Conservation (phyloP, 1,140 invertebrate species). For the Sycobia sp. region DNA sequence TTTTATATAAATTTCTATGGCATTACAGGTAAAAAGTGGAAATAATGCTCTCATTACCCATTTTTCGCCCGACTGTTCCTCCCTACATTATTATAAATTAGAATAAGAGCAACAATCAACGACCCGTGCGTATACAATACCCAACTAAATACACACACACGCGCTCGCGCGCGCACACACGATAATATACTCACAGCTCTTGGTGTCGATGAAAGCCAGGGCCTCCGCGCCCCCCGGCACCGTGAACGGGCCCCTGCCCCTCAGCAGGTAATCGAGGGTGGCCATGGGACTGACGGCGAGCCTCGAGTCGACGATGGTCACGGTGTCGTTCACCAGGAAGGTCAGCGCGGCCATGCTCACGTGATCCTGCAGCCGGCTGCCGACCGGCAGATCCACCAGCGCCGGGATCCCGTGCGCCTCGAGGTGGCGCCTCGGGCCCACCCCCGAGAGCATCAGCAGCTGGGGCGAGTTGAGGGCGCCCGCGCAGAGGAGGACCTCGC, state of each 20-base stretch:
- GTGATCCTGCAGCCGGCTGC: conserved; percentile 66
- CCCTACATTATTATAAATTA: too few species aligned
- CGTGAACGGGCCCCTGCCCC: conserved; percentile 70
- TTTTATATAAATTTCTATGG: too few species aligned
- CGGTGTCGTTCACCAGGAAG: conserved; percentile 70
- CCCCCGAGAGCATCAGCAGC: conserved; percentile 67
- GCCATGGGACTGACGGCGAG: conserved; percentile 60
- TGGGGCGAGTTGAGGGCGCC: conserved; percentile 67
- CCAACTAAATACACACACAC: too few species aligned
- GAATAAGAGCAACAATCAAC: too few species aligned
- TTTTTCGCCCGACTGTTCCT: too few species aligned
- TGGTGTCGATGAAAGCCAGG: conserved; percentile 70
- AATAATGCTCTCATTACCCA: too few species aligned
- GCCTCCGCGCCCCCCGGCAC: conserved; percentile 75
- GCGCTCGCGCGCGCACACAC: too few species aligned
- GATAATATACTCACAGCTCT: conserved; percentile 41
- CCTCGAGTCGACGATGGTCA: conserved; percentile 61
- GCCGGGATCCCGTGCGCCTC: conserved; percentile 60
- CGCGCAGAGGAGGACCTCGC: conserved; percentile 67
- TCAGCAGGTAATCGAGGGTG: conserved; percentile 64
- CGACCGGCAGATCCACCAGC: conserved; percentile 71
- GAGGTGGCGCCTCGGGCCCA: conserved; percentile 64
- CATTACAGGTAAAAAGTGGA: too few species aligned
- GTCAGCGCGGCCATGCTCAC: conserved; percentile 72
- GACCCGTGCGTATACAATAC: too few species aligned